Evolutionary conservation across 64 coral and sea anemone genomes (phyloP).

Genomic region (Acropora yongei): DNA sequence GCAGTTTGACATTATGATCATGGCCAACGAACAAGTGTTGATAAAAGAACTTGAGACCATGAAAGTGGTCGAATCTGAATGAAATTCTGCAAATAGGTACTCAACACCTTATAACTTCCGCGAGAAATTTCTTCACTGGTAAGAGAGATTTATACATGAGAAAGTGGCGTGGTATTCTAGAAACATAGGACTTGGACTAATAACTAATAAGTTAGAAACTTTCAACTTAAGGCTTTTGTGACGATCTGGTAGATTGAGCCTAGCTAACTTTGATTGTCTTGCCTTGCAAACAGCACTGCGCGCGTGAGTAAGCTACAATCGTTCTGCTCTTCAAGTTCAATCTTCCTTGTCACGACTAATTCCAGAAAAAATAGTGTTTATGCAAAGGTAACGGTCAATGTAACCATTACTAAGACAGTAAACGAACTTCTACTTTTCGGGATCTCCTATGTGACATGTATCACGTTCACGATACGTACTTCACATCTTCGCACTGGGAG

Average conservation of each 20-base stretch:
- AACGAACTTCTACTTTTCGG: background rate
- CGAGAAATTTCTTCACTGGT: conserved; percentile 4
- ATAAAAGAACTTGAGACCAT: conserved; percentile 17
- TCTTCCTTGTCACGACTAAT: background rate
- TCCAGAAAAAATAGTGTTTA: background rate
- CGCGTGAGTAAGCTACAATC: conserved; percentile 1
- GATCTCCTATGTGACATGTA: conserved; percentile 4
- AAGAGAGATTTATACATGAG: conserved; percentile 6
- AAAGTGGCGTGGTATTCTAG: background rate
- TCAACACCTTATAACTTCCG: conserved; percentile 1
- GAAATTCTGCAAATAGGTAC: too few species aligned
- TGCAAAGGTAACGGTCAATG: background rate
- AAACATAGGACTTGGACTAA: background rate
- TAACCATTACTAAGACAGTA: background rate
- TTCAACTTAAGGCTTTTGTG: conserved; percentile 5
- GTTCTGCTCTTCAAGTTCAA: conserved; percentile 1
- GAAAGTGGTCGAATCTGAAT: background rate
- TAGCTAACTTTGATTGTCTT: conserved; percentile 1
- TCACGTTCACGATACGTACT: conserved; percentile 5
- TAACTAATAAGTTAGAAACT: background rate
- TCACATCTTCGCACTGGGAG: conserved; percentile 8
- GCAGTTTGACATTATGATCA: conserved; percentile 14
- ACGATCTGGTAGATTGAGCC: conserved; percentile 1
- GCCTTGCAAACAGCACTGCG: background rate
- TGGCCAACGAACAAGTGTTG: background rate